A percentile compares a stretch with the other conserved stretches of the same genome.
These are phyloP conservation scores for Acrossocheilus wenchowensis DNA, from an alignment of 2,797 vertebrate species.

Conservation along the genomic window DNA sequence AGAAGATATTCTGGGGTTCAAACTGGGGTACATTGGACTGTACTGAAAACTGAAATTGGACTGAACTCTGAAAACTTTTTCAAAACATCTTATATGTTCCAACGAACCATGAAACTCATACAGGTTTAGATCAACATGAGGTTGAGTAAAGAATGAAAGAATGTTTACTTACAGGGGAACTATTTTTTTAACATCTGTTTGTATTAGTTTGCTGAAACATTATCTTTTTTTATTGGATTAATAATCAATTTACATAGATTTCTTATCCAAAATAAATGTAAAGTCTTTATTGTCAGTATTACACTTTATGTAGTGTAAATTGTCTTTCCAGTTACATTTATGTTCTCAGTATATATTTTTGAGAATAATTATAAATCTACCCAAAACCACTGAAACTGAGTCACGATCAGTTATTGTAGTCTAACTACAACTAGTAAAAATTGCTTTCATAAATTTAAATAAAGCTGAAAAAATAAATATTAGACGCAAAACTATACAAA, in stretches of 20 bases:
- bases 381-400: too few relatives aligned
- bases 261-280: neutral
- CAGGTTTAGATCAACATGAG: slow-evolving; percentile 1
- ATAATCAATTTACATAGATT: neutral
- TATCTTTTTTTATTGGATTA: neutral
- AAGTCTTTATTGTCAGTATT: neutral
- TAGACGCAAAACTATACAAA: neutral
- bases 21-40: too few relatives aligned
- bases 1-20: neutral
- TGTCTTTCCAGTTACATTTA: too few relatives aligned
- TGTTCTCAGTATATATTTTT: too few relatives aligned
- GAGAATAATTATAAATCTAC: too few relatives aligned
- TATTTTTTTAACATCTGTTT: neutral
- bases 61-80: too few relatives aligned
- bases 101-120: neutral
- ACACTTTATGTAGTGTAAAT: too few relatives aligned
- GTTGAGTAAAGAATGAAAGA: neutral
- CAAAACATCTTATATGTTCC: neutral
- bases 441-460: neutral
- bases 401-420: too few relatives aligned
- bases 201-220: neutral
- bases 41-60: too few relatives aligned
- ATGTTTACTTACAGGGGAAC: neutral
- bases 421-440: neutral
- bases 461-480: neutral